Conservation (phyloP, 2,113 vertebrate species). For the Cinclus mexicanus region DNA sequence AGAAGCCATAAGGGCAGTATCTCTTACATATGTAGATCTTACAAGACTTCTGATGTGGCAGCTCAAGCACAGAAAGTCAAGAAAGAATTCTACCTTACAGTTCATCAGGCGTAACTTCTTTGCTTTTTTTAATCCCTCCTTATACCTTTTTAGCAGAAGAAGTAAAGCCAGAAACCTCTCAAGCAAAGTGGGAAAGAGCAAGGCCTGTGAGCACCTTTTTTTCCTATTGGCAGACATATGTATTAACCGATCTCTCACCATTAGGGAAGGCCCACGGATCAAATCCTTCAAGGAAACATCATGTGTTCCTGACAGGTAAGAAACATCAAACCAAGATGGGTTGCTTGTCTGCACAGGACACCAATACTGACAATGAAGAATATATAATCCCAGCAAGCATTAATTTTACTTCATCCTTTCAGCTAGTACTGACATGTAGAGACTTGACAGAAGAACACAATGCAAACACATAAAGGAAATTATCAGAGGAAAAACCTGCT, state of each 20-base stretch:
- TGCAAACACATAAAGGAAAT: constrained; percentile 15
- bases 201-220: not conserved
- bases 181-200: not conserved
- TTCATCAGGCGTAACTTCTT: not conserved
- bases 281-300: not conserved
- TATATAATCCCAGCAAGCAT: constrained; percentile 5
- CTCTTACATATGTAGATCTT: not conserved
- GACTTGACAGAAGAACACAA: not conserved
- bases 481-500: not conserved
- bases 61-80: not conserved
- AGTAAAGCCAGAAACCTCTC: not conserved
- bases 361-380: not conserved
- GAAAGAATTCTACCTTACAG: not conserved
- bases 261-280: not conserved
- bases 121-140: constrained; percentile 2
- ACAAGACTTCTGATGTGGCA: not conserved
- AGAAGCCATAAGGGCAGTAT: not conserved
- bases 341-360: constrained; percentile 14
- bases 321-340: constrained; percentile 8
- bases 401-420: constrained; percentile 21
- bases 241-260: not conserved
- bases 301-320: constrained; percentile 33
- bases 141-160: not conserved
- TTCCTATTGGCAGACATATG: not conserved
- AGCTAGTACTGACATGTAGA: not conserved